Conservation (phyloP, 2,888 invertebrate genomes). For the Phortica okadai region DNA sequence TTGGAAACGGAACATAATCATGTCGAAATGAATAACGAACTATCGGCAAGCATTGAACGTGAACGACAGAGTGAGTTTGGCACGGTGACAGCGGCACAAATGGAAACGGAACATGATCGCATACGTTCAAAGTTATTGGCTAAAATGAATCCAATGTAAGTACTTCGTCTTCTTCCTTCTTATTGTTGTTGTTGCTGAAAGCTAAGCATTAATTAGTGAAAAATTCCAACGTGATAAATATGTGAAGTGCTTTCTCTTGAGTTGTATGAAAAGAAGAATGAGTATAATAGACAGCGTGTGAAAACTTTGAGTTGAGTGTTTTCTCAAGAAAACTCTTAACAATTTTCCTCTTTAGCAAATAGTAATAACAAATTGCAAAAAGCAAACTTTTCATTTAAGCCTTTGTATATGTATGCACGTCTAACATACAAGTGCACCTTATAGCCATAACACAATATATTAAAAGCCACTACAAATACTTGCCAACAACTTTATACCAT, state of each 20-base stretch:
- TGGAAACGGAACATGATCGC: slow-evolving; percentile 78
- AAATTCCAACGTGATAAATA: slow-evolving; percentile 54
- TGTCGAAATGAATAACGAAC: slow-evolving; percentile 84
- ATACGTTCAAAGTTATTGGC: slow-evolving; percentile 74
- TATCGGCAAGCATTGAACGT: slow-evolving; percentile 88
- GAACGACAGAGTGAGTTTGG: slow-evolving; percentile 82
- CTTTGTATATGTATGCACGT: slow-evolving; percentile 1
- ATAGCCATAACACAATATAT: neutral
- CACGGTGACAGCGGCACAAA: slow-evolving; percentile 59
- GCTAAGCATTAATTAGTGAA: slow-evolving; percentile 51
- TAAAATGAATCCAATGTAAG: slow-evolving; percentile 76
- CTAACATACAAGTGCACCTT: slow-evolving; percentile 4
- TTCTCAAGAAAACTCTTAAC: too few species aligned
- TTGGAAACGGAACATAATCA: slow-evolving; percentile 76
- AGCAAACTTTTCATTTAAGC: too few species aligned
- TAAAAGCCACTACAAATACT: neutral
- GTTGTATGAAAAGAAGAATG: too few species aligned
- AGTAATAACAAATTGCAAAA: too few species aligned
- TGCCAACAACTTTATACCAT: slow-evolving; percentile 3
- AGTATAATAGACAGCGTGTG: too few species aligned
- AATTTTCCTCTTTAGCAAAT: too few species aligned
- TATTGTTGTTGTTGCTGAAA: neutral
- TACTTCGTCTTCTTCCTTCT: too few species aligned
- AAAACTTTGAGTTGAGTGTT: too few species aligned
- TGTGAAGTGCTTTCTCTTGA: slow-evolving; percentile 50